Percentiles rank a stretch among this genome's conserved stretches.
Conservation (phyloP, 2,113 vertebrate genomes). For the Phylloscopus whistleri region DNA sequence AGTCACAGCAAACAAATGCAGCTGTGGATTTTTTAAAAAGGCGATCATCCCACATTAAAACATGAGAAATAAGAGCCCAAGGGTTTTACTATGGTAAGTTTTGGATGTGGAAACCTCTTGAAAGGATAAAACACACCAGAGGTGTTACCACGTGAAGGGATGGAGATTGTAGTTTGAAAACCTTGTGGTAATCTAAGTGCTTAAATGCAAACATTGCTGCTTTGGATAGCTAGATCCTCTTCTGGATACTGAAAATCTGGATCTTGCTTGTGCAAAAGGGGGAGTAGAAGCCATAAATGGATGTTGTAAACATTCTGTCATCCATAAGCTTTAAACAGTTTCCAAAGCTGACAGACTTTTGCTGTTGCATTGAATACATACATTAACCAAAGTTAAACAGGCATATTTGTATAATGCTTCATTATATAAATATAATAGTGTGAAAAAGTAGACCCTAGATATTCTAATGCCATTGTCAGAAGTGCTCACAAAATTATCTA, state of each 20-base stretch:
- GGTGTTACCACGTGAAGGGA: fast-evolving
- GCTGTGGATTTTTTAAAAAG: background rate
- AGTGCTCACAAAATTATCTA: background rate
- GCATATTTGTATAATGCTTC: constrained; percentile 5
- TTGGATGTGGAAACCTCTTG: background rate
- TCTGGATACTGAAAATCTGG: background rate
- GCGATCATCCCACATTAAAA: background rate
- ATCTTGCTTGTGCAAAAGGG: background rate
- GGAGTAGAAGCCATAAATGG: background rate
- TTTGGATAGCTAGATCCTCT: background rate
- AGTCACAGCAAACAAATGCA: background rate
- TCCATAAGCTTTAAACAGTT: background rate
- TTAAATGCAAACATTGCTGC: background rate
- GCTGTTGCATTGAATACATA: background rate
- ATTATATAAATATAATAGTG: background rate
- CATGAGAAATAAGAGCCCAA: background rate
- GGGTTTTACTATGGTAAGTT: background rate
- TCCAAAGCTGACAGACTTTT: background rate
- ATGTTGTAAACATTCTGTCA: background rate
- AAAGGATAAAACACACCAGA: background rate
- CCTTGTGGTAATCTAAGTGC: background rate
- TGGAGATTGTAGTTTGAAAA: background rate
- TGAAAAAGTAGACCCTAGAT: background rate
- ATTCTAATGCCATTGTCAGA: background rate
- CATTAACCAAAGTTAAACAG: constrained; percentile 34